Base-by-base conservation (phyloP, 2,888 invertebrate genomes). In the Drosophila subquinaria region DNA sequence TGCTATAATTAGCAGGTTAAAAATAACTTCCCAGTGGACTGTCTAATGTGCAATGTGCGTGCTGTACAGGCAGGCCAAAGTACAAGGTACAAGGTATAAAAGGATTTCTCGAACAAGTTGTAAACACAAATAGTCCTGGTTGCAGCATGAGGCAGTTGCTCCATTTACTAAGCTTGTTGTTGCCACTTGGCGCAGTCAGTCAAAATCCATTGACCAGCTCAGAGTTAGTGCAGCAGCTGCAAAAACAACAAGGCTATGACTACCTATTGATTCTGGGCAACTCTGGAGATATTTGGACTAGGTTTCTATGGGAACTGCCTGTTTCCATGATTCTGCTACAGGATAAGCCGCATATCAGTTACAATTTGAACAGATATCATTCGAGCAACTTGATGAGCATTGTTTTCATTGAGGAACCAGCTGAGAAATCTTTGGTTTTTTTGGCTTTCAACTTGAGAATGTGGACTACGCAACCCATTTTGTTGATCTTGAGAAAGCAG, bases 171-270 rank as follows among this genome's bases (percentile, higher is more conserved):
- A 45, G 38, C 8, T 15, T 38, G 0, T n/a, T 67, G 9, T 42
- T 51, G 11, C 13, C 62, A 11, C 43, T 57, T 0, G 42, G 33
- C 50, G 35, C 57, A 2, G 53, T 40, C 4, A 15, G 42, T 3
- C 20, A 17, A 6, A 33, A n/a, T 3, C 33, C 5, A 3, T 10
- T 30, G n/a, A n/a, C 55, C 3, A n/a, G 13, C 4, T 5, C 33
- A 13, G 69, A 78, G 45, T 63, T 90, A 8, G 40, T 89, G 15
- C 65, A 73, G 53, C 72, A 88, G 15, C 45, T 89, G 20, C 66
- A 73, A 11, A 36, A 17, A 15, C 69, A 76, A 13, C 51, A 88
- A 4, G n/a, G 65, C 13, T 80, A 82, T 27, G 77, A 89, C 1
- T 79, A 73, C 69, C 60, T 72, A 27, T 45, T 89, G n/a, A 30